phyloP scores from a whole-genome alignment of 1,140 invertebrate species.

The Heliconius nattereri region DNA sequence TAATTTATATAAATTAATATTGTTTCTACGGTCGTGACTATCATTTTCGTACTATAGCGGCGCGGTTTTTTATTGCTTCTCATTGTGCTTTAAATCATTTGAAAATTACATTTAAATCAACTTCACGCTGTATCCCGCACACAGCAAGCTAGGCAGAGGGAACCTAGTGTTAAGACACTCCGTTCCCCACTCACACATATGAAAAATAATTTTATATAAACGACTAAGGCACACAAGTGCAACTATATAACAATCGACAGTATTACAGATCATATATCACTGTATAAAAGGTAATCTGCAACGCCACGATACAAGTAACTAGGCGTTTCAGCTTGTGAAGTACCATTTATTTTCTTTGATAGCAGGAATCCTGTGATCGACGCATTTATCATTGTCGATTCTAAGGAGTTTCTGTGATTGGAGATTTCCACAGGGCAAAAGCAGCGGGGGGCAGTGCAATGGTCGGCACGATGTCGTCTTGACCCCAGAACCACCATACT shows the following conservation, averaged over 20 bases:
- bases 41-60: neutral
- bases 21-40: slow-evolving; percentile 13
- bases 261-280: slow-evolving; percentile 23
- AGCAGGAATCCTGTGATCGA: slow-evolving; percentile 22
- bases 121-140: no score
- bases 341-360: slow-evolving; percentile 33
- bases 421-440: slow-evolving; percentile 37
- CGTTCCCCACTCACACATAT: no score
- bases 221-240: neutral
- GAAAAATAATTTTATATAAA: neutral
- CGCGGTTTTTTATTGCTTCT: neutral
- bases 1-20: slow-evolving; percentile 18
- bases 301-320: slow-evolving; percentile 25
- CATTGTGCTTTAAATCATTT: neutral
- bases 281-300: slow-evolving; percentile 29
- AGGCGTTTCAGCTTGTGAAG: slow-evolving; percentile 25
- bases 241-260: neutral
- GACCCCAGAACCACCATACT: slow-evolving; percentile 44
- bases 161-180: no score
- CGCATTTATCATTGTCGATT: slow-evolving; percentile 33
- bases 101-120: no score
- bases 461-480: slow-evolving; percentile 63
- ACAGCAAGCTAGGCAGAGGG: no score
- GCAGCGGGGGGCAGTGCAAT: slow-evolving; percentile 54
- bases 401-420: slow-evolving; percentile 42